Percentiles rank a stretch among this genome's conserved stretches.
Conservation (phyloP, 2,797 vertebrate genomes). For the Peromyscus aztecus region DNA sequence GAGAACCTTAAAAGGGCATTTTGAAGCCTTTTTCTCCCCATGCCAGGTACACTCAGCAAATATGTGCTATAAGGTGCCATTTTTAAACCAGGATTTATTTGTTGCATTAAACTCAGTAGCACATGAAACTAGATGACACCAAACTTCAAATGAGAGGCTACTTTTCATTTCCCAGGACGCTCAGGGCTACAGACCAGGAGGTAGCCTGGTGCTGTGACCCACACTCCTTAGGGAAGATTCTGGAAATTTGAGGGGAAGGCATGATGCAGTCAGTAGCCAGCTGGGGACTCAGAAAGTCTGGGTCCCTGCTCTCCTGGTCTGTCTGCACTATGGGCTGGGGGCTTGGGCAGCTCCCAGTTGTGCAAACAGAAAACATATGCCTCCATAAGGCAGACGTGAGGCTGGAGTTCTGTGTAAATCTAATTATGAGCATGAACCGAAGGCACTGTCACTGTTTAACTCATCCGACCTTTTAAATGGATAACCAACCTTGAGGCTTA, state of each 20-base stretch:
- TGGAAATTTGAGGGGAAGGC: neutral
- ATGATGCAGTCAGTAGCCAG: neutral
- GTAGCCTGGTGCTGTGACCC: neutral
- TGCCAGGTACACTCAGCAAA: neutral
- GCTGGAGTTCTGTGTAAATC: conserved; percentile 66
- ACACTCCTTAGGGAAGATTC: fast-evolving
- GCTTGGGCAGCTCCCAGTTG: neutral
- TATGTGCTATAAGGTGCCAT: neutral
- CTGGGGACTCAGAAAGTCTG: neutral
- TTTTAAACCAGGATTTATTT: neutral
- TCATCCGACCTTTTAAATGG: conserved; percentile 81
- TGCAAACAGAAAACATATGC: neutral
- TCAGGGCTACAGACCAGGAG: neutral
- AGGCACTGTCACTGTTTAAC: conserved; percentile 79
- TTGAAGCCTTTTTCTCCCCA: neutral
- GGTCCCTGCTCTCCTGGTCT: neutral
- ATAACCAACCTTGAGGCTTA: conserved; percentile 85
- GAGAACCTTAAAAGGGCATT: conserved; percentile 32
- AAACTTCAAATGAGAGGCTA: neutral
- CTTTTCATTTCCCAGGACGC: neutral
- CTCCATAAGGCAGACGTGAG: neutral
- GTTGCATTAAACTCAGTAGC: neutral
- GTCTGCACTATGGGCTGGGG: neutral
- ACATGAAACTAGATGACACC: neutral
- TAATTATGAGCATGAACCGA: conserved; percentile 80